A percentile compares a stretch with the other conserved stretches of the same genome.
Conservation (phyloP, 2,113 vertebrate genomes). For the Felis catus region F.catus_Fca126_mat1.0 CM031418.1:88855501-88856000, state of each 20-base stretch:
- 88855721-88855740: neutral
- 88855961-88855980: neutral
- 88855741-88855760: neutral
- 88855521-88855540: neutral
- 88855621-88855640: neutral
- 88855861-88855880: neutral
- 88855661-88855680: neutral
- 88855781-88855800: neutral
- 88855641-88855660: neutral
- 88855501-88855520: neutral
- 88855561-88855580: neutral
- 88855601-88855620: neutral
- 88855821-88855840: neutral
- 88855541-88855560: neutral
- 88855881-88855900: neutral
- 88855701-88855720: neutral
- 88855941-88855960: neutral
- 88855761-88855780: neutral
- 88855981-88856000: neutral
- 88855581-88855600: neutral
- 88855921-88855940: neutral
- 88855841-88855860: neutral
- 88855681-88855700: neutral
- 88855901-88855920: neutral
- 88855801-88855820: neutral